A percentile compares a stretch with the other conserved stretches of the same genome.
phyloP scores from a whole-genome alignment of 2,888 invertebrate genomes.

The Epirrita christyi region DNA sequence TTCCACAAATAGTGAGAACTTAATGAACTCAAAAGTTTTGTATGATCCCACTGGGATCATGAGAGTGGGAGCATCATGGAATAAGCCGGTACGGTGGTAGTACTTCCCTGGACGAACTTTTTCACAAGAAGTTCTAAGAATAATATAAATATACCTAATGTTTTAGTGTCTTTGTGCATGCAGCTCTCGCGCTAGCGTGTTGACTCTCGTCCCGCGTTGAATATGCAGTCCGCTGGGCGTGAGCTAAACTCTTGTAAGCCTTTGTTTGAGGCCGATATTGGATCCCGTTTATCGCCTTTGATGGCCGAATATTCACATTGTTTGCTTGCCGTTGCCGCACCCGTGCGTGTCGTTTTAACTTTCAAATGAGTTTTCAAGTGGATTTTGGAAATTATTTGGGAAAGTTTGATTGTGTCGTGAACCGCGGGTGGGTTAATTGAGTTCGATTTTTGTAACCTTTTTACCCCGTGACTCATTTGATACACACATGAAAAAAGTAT shows the following conservation, averaged over 20 bases:
- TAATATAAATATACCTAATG: too few species aligned
- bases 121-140: too few species aligned
- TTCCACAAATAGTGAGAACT: too few species aligned
- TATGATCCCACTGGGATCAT: too few species aligned
- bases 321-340: slow-evolving; percentile 44
- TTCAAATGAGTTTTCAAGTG: slow-evolving; percentile 43
- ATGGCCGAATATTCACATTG: slow-evolving; percentile 62
- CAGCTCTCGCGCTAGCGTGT: slow-evolving; percentile 43
- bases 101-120: too few species aligned
- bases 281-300: slow-evolving; percentile 74
- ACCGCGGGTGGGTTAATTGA: slow-evolving; percentile 23
- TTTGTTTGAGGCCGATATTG: slow-evolving; percentile 81
- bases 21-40: too few species aligned
- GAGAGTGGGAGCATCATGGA: too few species aligned
- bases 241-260: slow-evolving; percentile 82
- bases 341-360: slow-evolving; percentile 38
- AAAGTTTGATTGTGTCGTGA: slow-evolving; percentile 29
- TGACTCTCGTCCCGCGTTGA: slow-evolving; percentile 73
- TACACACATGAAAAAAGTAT: too few species aligned
- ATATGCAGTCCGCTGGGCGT: slow-evolving; percentile 80
- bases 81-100: too few species aligned
- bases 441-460: slow-evolving; percentile 17
- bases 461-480: too few species aligned
- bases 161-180: background rate
- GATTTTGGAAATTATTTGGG: slow-evolving; percentile 31